A percentile compares a stretch with the other conserved stretches of the same genome.
Evolutionary conservation across 2,888 invertebrate genomes (phyloP).

Genomic region (Eristalis arbustorum): DNA sequence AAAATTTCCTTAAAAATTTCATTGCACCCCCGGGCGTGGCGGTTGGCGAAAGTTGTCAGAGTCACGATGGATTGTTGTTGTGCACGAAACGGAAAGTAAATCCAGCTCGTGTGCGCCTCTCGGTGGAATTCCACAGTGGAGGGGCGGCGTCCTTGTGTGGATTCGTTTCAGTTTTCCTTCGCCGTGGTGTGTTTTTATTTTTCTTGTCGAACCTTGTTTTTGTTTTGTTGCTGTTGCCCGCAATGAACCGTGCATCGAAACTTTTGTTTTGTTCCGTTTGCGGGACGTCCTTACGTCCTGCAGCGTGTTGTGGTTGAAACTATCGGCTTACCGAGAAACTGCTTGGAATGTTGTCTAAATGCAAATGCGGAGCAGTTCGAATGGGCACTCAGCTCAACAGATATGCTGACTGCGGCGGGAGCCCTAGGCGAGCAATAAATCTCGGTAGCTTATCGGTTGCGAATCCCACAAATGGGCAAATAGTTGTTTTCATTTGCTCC

Average conservation of each 20-base stretch:
- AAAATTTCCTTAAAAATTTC: neutral
- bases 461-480: neutral
- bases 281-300: too few species aligned
- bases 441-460: neutral
- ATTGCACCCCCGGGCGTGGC: neutral
- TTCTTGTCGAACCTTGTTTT: neutral
- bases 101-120: neutral
- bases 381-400: neutral
- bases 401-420: neutral
- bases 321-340: neutral
- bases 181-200: neutral
- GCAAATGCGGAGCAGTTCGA: neutral
- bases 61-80: neutral
- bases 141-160: neutral
- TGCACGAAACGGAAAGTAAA: neutral
- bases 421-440: neutral
- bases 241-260: neutral
- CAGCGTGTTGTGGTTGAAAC: neutral
- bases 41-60: neutral
- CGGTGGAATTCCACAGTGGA: neutral
- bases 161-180: neutral
- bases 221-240: neutral
- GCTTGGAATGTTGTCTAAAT: neutral
- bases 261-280: neutral
- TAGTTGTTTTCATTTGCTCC: too few species aligned